Evolutionary conservation across 2,888 invertebrate genomes (phyloP).

Genomic region (Drosophila macrothrix): DNA sequence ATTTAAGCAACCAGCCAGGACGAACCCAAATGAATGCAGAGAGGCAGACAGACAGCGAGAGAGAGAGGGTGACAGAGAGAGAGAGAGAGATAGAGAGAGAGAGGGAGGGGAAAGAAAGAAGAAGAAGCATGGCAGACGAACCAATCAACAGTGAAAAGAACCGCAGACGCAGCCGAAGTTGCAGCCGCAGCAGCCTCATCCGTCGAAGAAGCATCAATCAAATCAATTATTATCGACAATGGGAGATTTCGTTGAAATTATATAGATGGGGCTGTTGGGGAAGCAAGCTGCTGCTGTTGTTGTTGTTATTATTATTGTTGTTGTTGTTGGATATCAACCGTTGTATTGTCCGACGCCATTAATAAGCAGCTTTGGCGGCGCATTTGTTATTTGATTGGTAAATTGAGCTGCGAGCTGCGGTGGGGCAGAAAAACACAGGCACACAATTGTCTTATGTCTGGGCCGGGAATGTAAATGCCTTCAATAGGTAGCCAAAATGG

Average conservation of each 20-base stretch:
- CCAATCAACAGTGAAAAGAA: constrained; percentile 67
- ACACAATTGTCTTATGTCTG: constrained; percentile 40
- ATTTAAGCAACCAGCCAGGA: constrained; percentile 2
- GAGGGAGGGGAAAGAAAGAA: constrained; percentile 16
- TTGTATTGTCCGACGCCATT: constrained; percentile 66
- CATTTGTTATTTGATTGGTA: constrained; percentile 83
- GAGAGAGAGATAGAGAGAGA: constrained; percentile 17
- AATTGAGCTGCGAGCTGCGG: constrained; percentile 72
- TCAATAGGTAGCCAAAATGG: constrained; percentile 78
- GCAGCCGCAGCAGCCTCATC: constrained; percentile 10
- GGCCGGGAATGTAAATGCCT: constrained; percentile 71
- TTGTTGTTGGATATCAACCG: constrained; percentile 38
- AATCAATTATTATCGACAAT: constrained; percentile 84
- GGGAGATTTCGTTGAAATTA: constrained; percentile 74
- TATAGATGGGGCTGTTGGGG: constrained; percentile 36
- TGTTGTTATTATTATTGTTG: background rate
- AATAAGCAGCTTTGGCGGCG: constrained; percentile 79
- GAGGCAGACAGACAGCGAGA: background rate
- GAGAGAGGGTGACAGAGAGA: background rate
- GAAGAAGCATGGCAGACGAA: constrained; percentile 27
- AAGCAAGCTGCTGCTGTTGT: background rate
- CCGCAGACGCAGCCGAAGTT: constrained; percentile 39
- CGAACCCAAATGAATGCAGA: constrained; percentile 5
- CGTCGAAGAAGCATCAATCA: constrained; percentile 83
- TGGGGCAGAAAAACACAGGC: constrained; percentile 25